Base-by-base conservation (phyloP, 1,140 invertebrate species). In the Hestina assimilis region DNA sequence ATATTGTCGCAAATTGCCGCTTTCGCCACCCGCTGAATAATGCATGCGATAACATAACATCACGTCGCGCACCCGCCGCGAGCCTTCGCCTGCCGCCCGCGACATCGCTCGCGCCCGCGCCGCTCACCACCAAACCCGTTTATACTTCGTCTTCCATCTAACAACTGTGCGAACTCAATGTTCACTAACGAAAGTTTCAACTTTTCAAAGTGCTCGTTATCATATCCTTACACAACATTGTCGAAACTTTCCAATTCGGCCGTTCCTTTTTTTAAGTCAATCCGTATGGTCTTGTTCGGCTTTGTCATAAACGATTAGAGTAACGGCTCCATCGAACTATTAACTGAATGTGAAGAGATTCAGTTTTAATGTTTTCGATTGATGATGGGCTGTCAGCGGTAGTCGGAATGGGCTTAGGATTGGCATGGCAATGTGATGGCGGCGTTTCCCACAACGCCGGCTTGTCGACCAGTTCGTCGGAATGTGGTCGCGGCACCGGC, bases 1-100 rank as follows among this genome's bases (percentile, higher is more conserved):
- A 87, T 86, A 87, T 86, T 82, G 84, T 87, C 81, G 83, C 84
- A 87, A 84, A 87, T 87, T 83, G 79, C 81, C 77, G 84, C 84
- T 87, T 87, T 87, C 84, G 84, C 84, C 83, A 72, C 72, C 73
- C 72, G 73, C 72, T 88, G 85, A 83, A 88, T 88, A 79, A 88
- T 86, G 77, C 79, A 88, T 88, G 80, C 74, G 81, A 86, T 83
- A 86, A 79, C 79, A 85, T 87, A 85, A 79, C 82, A 81, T 87
- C 82, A 85, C 82, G 75, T 85, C 75, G 69, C 67, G 68, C 66
- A 62, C 61, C 67, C 63, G 63, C 59, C 51, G 61, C 67, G 50
- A 69, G 42, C 63, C 45, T n/a, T n/a, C 55, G 59, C 60, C 50
- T 33, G n/a, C 12, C 35, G 24, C 41, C 41, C 56, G 40, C 53